Conservation (phyloP, 2,888 invertebrate species). For the Dorcus parallelipipedus region DNA sequence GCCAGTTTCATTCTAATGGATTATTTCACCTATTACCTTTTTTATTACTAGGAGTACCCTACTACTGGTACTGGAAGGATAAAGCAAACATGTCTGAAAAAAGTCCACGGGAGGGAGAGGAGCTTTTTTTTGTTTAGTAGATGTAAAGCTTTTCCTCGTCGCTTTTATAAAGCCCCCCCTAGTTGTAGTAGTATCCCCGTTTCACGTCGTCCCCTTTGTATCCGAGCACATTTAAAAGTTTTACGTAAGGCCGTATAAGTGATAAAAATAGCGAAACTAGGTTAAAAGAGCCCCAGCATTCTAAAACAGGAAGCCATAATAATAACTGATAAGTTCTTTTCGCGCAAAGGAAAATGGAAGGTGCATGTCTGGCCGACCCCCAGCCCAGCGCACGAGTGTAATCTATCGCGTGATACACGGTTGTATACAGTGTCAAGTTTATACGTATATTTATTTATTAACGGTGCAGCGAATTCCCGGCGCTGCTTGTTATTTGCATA, state of each 20-base stretch:
- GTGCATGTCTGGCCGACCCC: not conserved
- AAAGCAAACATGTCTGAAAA: too few species aligned
- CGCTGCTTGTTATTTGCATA: too few species aligned
- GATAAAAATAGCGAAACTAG: conserved; percentile 5
- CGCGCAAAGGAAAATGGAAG: not conserved
- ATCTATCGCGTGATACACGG: not conserved
- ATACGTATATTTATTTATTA: too few species aligned
- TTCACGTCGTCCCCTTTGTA: not conserved
- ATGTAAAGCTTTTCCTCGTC: not conserved
- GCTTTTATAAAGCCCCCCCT: not conserved
- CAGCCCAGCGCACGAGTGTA: not conserved
- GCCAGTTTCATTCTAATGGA: not conserved
- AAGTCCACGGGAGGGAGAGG: too few species aligned
- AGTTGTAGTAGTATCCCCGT: not conserved
- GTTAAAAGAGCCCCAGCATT: conserved; percentile 13
- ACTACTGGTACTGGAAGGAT: too few species aligned
- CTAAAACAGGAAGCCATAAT: conserved; percentile 14
- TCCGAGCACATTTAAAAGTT: not conserved
- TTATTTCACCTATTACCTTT: not conserved
- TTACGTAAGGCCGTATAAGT: not conserved
- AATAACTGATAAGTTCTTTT: conserved; percentile 9
- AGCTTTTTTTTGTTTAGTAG: not conserved
- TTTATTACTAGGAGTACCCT: not conserved
- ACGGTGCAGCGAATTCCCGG: too few species aligned
- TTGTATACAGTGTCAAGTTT: not conserved